Evolutionary conservation across 2,888 invertebrate species (phyloP).

Genomic region (Dicyrtoma fusca): DNA sequence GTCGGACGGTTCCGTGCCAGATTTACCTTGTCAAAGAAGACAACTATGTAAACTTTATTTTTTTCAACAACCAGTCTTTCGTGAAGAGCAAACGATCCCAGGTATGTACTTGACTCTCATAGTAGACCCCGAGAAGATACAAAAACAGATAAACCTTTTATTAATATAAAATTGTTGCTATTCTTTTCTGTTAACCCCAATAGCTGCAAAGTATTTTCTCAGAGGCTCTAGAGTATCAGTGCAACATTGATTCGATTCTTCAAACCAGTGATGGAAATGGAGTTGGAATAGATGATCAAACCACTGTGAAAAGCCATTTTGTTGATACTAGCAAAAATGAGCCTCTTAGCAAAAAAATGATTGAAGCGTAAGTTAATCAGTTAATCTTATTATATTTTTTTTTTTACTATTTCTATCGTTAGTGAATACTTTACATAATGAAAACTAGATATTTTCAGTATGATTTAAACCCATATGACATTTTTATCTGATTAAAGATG

Average conservation of each 20-base stretch:
- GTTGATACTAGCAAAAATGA: not conserved
- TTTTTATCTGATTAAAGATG: not conserved
- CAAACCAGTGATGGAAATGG: conserved; percentile 5
- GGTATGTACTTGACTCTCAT: not conserved
- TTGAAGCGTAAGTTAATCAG: not conserved
- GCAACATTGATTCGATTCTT: conserved; percentile 17
- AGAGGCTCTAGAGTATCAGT: not conserved
- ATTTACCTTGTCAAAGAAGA: not conserved
- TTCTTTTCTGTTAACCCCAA: no score
- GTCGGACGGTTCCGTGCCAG: not conserved
- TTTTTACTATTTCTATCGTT: not conserved
- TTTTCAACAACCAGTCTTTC: not conserved
- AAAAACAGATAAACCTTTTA: not conserved
- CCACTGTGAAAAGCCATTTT: conserved; percentile 7
- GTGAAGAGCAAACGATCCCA: not conserved
- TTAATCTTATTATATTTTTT: not conserved
- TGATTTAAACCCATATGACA: no score
- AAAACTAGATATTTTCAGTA: no score
- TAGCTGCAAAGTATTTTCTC: conserved; percentile 5
- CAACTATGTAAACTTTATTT: not conserved
- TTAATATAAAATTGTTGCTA: not conserved
- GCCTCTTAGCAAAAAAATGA: not conserved
- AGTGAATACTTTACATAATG: no score
- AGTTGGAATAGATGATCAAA: not conserved
- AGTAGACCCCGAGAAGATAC: not conserved